These are phyloP conservation scores for Archilochus colubris DNA, from an alignment of 2,113 vertebrate species.

Conservation along the genomic window DNA sequence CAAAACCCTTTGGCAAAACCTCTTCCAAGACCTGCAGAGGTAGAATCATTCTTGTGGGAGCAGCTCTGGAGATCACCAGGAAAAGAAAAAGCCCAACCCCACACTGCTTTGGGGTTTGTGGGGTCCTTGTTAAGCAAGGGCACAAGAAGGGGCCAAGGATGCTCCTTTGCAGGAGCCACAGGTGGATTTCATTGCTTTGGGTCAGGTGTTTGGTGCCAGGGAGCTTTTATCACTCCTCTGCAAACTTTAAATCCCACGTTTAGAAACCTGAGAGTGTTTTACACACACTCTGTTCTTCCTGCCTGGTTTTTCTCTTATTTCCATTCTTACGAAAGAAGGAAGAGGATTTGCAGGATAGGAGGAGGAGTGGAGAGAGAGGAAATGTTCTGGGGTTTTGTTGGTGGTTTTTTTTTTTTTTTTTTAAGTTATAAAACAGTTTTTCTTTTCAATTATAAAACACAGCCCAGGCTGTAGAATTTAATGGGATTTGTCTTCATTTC, in stretches of 20 bases:
- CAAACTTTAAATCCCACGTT: neutral
- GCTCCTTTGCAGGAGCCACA: neutral
- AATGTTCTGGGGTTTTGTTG: neutral
- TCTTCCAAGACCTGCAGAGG: neutral
- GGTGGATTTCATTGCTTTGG: neutral
- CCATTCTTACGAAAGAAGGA: neutral
- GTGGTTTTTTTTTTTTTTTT: neutral
- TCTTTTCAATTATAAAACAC: neutral
- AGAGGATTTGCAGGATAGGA: neutral
- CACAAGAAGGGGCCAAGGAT: neutral
- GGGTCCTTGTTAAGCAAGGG: neutral
- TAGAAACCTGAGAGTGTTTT: neutral
- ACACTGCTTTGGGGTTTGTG: neutral
- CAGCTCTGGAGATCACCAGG: accelerated
- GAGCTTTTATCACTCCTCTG: neutral
- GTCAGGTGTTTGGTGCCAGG: neutral
- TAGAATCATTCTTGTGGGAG: neutral
- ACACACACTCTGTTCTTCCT: neutral
- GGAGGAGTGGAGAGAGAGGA: neutral
- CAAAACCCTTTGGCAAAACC: neutral
- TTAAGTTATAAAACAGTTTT: neutral
- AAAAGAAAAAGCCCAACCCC: neutral
- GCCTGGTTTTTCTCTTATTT: neutral
- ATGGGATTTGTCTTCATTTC: neutral
- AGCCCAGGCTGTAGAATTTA: neutral